Conservation (phyloP, 2,888 invertebrate genomes). For the Portevinia maculata region DNA sequence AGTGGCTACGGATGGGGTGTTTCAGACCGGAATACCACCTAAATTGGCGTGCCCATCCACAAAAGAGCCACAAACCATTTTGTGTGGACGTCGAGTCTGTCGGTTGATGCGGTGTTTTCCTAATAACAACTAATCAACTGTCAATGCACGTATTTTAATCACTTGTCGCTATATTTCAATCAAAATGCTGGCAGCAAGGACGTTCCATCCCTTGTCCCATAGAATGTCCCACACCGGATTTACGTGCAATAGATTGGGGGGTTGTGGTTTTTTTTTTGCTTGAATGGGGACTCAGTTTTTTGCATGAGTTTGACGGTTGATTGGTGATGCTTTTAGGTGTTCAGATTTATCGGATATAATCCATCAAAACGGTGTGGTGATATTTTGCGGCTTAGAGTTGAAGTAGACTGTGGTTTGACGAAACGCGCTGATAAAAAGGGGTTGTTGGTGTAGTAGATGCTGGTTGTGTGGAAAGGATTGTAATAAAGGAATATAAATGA, state of each 20-base stretch:
- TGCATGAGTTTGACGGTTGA: constrained; percentile 30
- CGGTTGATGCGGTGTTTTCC: constrained; percentile 72
- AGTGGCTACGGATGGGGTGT: constrained; percentile 75
- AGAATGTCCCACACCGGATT: constrained; percentile 1
- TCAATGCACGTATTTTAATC: constrained; percentile 77
- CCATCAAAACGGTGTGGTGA: constrained; percentile 41
- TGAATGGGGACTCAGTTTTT: constrained; percentile 20
- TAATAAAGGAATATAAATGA: not conserved
- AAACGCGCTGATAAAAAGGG: constrained; percentile 7
- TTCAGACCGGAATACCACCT: constrained; percentile 44
- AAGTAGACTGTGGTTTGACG: not conserved
- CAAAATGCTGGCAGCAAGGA: constrained; percentile 64
- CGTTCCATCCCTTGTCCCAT: constrained; percentile 40
- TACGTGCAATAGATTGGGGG: constrained; percentile 27
- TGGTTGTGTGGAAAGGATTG: constrained; percentile 7
- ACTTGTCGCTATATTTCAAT: constrained; percentile 77
- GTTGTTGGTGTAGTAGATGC: not conserved
- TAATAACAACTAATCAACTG: constrained; percentile 77
- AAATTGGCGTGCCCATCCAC: constrained; percentile 24
- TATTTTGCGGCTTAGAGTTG: constrained; percentile 28
- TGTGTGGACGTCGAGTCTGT: constrained; percentile 46
- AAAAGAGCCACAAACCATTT: constrained; percentile 44
- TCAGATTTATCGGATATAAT: constrained; percentile 45
- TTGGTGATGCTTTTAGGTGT: constrained; percentile 56
- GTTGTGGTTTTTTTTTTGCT: not conserved